A percentile compares a stretch with the other conserved stretches of the same genome.
These are phyloP conservation scores for Diaperis boleti DNA, from an alignment of 2,888 invertebrate species.

Conservation along the genomic window DNA sequence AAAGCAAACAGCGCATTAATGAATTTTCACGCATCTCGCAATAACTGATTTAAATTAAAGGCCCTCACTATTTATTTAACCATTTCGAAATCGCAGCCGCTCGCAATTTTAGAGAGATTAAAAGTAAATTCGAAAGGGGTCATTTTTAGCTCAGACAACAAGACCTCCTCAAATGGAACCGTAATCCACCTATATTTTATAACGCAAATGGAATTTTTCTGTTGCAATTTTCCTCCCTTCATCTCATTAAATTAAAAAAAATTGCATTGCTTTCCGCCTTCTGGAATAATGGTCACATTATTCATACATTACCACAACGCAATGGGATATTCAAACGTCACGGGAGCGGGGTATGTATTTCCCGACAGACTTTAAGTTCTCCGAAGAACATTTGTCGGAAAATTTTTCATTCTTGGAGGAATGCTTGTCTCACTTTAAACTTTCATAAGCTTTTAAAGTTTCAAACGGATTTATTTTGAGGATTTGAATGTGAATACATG, in stretches of 20 bases:
- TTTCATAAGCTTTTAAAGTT: constrained; percentile 36
- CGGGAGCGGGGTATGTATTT: constrained; percentile 39
- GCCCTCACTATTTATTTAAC: too few relatives aligned
- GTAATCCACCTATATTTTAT: too few relatives aligned
- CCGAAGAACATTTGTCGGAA: constrained; percentile 34
- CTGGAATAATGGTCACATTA: constrained; percentile 21
- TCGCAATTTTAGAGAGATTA: too few relatives aligned
- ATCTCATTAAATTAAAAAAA: constrained; percentile 12
- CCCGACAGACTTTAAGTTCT: constrained; percentile 42
- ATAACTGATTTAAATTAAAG: too few relatives aligned
- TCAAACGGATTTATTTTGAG: constrained; percentile 33
- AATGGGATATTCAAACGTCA: constrained; percentile 35
- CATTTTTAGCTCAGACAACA: too few relatives aligned
- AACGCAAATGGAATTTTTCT: not conserved
- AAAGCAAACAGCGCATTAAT: too few relatives aligned
- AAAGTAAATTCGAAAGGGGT: too few relatives aligned
- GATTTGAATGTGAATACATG: constrained; percentile 28
- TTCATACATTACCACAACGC: constrained; percentile 32
- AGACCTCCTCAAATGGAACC: too few relatives aligned
- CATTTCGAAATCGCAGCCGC: too few relatives aligned
- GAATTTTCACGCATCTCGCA: too few relatives aligned
- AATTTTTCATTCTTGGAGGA: constrained; percentile 35
- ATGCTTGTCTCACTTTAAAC: constrained; percentile 35
- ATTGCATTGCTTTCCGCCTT: constrained; percentile 4
- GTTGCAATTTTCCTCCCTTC: not conserved